A percentile compares a stretch with the other conserved stretches of the same genome.
These are phyloP conservation scores for Melanocharis versteri DNA, from an alignment of 2,113 vertebrate genomes.

Conservation along the genomic window DNA sequence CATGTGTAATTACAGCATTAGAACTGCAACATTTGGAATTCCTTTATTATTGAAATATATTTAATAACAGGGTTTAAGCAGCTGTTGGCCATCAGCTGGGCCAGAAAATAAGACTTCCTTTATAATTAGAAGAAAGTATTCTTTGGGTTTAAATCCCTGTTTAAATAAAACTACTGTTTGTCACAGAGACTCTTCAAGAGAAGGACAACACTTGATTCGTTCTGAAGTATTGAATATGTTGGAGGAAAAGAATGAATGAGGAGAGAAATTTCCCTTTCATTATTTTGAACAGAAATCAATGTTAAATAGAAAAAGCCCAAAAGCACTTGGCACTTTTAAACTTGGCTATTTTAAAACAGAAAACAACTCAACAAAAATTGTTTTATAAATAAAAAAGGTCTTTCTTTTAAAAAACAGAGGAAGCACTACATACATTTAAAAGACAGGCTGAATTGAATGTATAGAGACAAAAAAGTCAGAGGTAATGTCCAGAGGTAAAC, in stretches of 20 bases:
- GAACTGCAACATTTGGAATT: background rate
- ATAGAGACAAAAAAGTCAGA: background rate
- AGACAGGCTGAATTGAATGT: background rate
- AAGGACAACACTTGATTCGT: background rate
- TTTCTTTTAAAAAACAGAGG: slow-evolving; percentile 1
- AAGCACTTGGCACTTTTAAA: background rate
- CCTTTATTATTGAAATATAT: background rate
- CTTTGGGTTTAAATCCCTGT: background rate
- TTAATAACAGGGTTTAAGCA: background rate
- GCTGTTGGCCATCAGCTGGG: background rate
- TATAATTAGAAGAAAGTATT: background rate
- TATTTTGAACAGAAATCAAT: background rate
- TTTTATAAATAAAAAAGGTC: background rate
- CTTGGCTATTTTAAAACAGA: background rate
- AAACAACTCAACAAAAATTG: background rate
- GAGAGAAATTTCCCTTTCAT: background rate
- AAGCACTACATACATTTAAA: background rate
- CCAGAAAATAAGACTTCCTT: background rate
- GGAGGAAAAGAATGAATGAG: background rate
- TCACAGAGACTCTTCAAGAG: background rate
- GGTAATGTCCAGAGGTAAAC: background rate
- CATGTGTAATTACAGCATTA: background rate
- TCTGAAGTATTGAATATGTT: background rate
- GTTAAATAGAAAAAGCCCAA: background rate
- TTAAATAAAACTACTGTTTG: background rate